Evolutionary conservation across 2,888 invertebrate genomes (phyloP), one percentile per base, ranked within the genome.

Genomic region (Leptopilina drosophilae): DNA sequence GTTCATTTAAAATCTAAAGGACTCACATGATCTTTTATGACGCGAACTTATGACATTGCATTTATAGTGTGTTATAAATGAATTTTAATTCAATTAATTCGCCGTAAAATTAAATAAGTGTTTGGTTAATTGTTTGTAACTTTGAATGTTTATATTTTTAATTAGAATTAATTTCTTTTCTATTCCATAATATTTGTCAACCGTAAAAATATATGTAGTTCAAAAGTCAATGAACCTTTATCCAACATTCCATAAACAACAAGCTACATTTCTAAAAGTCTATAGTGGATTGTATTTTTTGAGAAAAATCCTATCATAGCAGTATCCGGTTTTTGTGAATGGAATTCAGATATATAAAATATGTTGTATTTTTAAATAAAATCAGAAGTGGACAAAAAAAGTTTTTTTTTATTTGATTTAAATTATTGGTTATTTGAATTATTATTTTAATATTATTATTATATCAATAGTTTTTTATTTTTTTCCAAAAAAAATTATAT

Each of bases 191-290:
- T 11, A 59, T 15, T 62, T 15, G 15, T 62, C 15, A 59, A 59
- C 5, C 5, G 59, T 26, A 4, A 42, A 42, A 42, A 42, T 7
- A 15, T 20, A 62, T 20, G 8, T 49, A 26, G 49, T 69, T 69
- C 26, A 69, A 49, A 26, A 49, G 67, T 53, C 67, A 69, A 69
- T 69, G 67, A 69, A 69, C 67, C 49, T 20, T 15, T 20, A 49
- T 7, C 42, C 49, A 26, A 69, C 67, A 20, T 69, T 69, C 49
- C 14, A 49, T 49, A 53, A 69, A 49, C 5, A 12, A 20, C 26
- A 11, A 69, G n/a, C 49, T 69, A 20, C 67, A 53, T 69, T 49
- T 14, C 49, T 69, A 53, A 26, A 20, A 49, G 67, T 69, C 67
- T 49, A 42, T 46, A 49, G 20, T 42, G 5, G 11, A 20, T 6